These are phyloP conservation scores for Rotaria socialis DNA, from an alignment of 2,888 invertebrate species.

Conservation along the genomic window DNA sequence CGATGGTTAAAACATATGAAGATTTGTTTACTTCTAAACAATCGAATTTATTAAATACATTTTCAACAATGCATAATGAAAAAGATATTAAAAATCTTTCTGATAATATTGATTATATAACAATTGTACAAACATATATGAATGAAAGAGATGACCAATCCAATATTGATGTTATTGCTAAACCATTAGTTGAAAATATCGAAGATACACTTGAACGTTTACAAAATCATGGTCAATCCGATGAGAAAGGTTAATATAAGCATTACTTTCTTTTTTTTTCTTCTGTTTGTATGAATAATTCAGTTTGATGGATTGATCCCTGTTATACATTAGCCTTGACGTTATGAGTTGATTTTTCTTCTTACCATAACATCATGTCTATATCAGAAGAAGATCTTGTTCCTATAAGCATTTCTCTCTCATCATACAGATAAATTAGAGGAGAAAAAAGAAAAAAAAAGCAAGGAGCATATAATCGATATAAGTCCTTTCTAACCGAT, in stretches of 20 bases:
- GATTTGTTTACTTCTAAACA: neutral
- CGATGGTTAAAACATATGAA: conserved; percentile 20
- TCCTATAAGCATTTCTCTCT: neutral
- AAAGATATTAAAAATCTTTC: neutral
- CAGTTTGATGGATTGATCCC: neutral
- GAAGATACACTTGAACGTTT: neutral
- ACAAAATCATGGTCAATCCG: neutral
- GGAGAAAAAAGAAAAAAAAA: neutral
- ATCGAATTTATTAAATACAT: neutral
- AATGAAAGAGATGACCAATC: neutral
- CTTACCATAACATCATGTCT: neutral
- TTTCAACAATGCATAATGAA: neutral
- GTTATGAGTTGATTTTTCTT: neutral
- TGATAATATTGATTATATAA: neutral
- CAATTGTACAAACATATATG: neutral
- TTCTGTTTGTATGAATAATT: neutral
- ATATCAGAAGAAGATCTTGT: neutral
- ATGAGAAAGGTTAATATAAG: neutral
- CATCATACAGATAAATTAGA: neutral
- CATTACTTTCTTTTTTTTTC: neutral
- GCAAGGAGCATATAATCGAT: neutral
- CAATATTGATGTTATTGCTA: neutral
- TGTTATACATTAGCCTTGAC: neutral
- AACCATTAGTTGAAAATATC: neutral
- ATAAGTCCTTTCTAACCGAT: neutral